Evolutionary conservation across 2,888 invertebrate genomes (phyloP).

Genomic region (Apocheima hispidaria): DNA sequence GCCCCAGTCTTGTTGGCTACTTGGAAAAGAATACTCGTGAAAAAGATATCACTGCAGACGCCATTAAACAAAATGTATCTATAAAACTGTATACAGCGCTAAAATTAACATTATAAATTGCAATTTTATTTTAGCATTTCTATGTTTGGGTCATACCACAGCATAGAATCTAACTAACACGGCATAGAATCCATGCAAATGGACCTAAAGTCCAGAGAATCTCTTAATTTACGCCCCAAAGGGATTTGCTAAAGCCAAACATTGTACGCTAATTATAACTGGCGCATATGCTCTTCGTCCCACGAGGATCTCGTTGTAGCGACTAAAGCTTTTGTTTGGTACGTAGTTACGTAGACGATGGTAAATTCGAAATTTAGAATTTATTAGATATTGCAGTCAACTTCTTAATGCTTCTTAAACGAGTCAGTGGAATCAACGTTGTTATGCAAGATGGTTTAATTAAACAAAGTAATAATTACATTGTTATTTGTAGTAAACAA

Average conservation of each 20-base stretch:
- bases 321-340: conserved; percentile 56
- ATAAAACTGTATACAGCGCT: too few relatives aligned
- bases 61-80: too few relatives aligned
- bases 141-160: not conserved
- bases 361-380: not conserved
- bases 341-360: not conserved
- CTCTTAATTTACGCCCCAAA: conserved; percentile 86
- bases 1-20: too few relatives aligned
- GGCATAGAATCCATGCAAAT: conserved; percentile 60
- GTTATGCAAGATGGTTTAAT: not conserved
- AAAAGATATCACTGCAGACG: too few relatives aligned
- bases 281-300: conserved; percentile 79
- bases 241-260: conserved; percentile 86
- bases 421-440: not conserved
- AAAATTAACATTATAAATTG: too few relatives aligned
- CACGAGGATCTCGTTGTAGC: conserved; percentile 78
- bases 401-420: not conserved
- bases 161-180: not conserved
- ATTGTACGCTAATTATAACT: conserved; percentile 86
- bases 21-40: too few relatives aligned
- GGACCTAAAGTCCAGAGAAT: conserved; percentile 80
- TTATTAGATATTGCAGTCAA: conserved; percentile 14
- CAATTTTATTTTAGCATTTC: not conserved
- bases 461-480: not conserved
- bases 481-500: too few relatives aligned